Conservation (phyloP, 2,113 vertebrate species). For the Pomatostomus ruficeps region DNA sequence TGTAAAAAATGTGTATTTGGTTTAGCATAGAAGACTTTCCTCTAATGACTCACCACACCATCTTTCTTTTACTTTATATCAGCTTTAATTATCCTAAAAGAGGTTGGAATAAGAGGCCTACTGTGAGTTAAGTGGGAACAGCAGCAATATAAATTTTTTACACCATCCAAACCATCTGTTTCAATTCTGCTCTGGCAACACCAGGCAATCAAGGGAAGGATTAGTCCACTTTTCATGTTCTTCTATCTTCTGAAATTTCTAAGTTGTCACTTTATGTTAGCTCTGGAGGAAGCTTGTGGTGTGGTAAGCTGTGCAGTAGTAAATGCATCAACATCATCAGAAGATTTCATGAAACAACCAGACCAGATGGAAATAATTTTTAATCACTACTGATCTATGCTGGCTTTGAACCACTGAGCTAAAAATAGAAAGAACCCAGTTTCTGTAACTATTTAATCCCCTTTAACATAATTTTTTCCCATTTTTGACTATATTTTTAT, state of each 20-base stretch:
- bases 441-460: background rate
- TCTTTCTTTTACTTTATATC: background rate
- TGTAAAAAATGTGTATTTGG: background rate
- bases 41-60: background rate
- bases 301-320: background rate
- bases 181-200: background rate
- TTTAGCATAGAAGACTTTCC: background rate
- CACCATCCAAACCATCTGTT: background rate
- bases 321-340: background rate
- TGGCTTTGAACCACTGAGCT: background rate
- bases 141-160: background rate
- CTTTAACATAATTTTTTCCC: background rate
- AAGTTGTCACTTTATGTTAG: background rate
- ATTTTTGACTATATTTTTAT: background rate
- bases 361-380: conserved; percentile 10
- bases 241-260: background rate
- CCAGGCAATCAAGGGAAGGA: background rate
- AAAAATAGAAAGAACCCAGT: background rate
- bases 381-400: background rate
- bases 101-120: background rate
- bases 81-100: background rate
- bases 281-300: background rate
- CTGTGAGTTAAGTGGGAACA: background rate
- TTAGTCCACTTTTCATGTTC: background rate
- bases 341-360: background rate